phyloP scores from a whole-genome alignment of 1,140 invertebrate genomes.

The Plectrocnemia conspersa region DNA sequence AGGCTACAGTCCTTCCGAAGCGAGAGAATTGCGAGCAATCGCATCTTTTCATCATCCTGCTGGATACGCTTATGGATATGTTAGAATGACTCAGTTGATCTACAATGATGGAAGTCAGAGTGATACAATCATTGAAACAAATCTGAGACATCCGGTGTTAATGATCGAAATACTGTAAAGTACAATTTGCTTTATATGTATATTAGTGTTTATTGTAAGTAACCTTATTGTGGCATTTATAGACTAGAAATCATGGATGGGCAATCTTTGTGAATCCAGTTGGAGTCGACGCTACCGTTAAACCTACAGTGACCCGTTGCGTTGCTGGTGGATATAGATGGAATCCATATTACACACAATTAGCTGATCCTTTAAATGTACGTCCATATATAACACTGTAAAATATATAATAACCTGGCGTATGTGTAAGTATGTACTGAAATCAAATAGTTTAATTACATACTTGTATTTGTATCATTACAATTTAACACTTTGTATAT shows the following conservation, averaged over 20 bases:
- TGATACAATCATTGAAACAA: conserved; percentile 85
- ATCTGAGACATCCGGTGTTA: conserved; percentile 78
- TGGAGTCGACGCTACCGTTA: conserved; percentile 84
- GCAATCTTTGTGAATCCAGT: conserved; percentile 90
- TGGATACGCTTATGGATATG: conserved; percentile 80
- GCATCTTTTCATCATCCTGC: conserved; percentile 88
- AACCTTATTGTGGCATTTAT: background rate
- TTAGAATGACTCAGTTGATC: conserved; percentile 82
- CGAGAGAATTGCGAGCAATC: conserved; percentile 77
- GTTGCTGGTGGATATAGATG: conserved; percentile 86
- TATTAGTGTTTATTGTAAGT: background rate
- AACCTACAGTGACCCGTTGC: conserved; percentile 73
- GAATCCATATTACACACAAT: conserved; percentile 89
- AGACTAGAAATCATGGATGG: conserved; percentile 86
- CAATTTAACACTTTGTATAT: background rate
- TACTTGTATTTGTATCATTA: too few species aligned
- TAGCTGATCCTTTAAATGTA: conserved; percentile 85
- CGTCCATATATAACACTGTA: conserved; percentile 1
- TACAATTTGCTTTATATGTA: conserved; percentile 3
- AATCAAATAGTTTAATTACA: background rate
- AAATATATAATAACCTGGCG: background rate
- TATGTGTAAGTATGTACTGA: background rate
- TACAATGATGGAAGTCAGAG: conserved; percentile 81
- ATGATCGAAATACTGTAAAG: conserved; percentile 75
- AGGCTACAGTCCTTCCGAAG: conserved; percentile 80